Conservation (phyloP, 2,797 vertebrate species). For the Galago senegalensis region DNA sequence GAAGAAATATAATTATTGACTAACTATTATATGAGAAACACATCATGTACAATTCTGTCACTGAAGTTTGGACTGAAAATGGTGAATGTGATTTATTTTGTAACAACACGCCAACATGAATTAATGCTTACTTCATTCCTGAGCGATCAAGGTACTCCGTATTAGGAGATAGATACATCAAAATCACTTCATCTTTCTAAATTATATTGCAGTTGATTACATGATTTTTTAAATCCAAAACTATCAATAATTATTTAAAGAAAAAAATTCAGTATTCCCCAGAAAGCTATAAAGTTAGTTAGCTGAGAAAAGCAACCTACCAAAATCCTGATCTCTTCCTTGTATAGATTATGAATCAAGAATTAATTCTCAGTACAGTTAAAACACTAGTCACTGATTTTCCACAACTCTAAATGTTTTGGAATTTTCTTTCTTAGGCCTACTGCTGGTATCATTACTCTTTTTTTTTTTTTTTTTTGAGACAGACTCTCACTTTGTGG, state of each 20-base stretch:
- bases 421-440: neutral
- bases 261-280: neutral
- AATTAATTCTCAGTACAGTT: neutral
- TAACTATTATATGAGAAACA: neutral
- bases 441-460: neutral
- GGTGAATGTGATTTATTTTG: constrained; percentile 57
- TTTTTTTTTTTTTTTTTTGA: neutral
- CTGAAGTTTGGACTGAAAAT: constrained; percentile 21
- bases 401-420: neutral
- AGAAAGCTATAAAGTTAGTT: neutral
- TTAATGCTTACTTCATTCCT: constrained; percentile 72
- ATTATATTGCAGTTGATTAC: constrained; percentile 55
- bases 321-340: accelerated
- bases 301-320: neutral
- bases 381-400: neutral
- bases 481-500: no score
- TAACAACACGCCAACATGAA: constrained; percentile 58
- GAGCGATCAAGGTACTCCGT: constrained; percentile 54
- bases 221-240: constrained; percentile 29
- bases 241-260: constrained; percentile 58
- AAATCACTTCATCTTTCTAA: constrained; percentile 38
- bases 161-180: constrained; percentile 27
- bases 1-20: neutral
- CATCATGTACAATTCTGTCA: neutral
- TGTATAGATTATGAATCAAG: neutral